These are phyloP conservation scores for Zoanthus sansibaricus DNA, from an alignment of 92 coral and sea anemone genomes.

Conservation along the genomic window DNA sequence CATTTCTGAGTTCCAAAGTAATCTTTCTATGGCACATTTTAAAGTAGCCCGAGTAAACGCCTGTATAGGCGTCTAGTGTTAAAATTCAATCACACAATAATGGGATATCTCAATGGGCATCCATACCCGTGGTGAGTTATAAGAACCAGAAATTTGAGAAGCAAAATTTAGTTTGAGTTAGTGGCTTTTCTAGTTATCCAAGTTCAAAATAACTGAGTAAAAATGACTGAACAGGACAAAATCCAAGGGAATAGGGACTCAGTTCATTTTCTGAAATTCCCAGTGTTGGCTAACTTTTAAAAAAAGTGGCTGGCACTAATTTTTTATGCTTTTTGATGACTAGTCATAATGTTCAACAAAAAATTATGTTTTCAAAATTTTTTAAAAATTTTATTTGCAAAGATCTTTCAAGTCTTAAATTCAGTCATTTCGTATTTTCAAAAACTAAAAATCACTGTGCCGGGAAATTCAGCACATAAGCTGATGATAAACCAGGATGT, in stretches of 20 bases:
- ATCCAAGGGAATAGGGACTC: not conserved
- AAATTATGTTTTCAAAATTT: not conserved
- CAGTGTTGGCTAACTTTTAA: not conserved
- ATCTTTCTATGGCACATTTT: too few relatives aligned
- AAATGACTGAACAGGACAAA: not conserved
- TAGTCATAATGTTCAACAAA: constrained; percentile 2
- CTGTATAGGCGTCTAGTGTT: too few relatives aligned
- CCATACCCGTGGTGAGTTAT: too few relatives aligned
- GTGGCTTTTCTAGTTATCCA: not conserved
- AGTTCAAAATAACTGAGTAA: not conserved
- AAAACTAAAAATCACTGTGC: not conserved
- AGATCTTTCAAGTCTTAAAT: constrained; percentile 1
- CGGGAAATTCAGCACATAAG: not conserved
- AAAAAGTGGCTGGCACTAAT: not conserved
- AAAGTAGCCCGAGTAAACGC: too few relatives aligned
- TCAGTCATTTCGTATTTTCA: not conserved
- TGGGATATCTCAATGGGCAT: too few relatives aligned
- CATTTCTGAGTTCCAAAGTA: too few relatives aligned
- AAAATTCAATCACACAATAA: too few relatives aligned
- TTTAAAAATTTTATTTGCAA: not conserved
- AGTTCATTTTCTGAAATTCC: not conserved
- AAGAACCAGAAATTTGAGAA: too few relatives aligned
- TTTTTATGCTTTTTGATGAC: not conserved
- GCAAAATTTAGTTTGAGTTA: too few relatives aligned
- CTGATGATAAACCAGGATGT: not conserved